Evolutionary conservation across 1,140 invertebrate species (phyloP), one percentile per base, ranked within the genome.

Genomic region (Bacillus rossius): DNA sequence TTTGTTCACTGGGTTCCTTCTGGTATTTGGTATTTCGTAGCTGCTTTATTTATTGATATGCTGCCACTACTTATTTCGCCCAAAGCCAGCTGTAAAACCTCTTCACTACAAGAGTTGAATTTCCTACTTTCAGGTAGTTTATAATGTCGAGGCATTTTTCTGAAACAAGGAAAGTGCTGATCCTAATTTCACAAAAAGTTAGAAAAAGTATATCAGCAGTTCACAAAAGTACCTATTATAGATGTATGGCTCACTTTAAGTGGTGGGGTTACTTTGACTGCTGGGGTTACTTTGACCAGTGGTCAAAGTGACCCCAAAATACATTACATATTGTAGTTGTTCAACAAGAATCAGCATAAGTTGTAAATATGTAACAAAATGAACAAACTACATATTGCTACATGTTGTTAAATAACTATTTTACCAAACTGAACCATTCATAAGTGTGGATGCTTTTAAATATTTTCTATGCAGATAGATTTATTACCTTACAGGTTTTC

Each of bases 381-480:
- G 38, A 58, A 38, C 37, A 47, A 58, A 19, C 51, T 34, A 34
- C 38, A 34, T 37, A 51, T 52, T 53, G 22, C 8, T 58, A 49
- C 45, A 34, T 34, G 49, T 58, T 58, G 56, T 58, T 58, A 58
- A 49, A 38, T 58, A 51, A 58, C 51, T 29, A 51, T 51, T 58
- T 20, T 40, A 23, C 22, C 34, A 34, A 25, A n/a, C 19, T 34
- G 29, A 26, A 16, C 17, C 10, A 17, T 19, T 22, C 37, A 37
- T 7, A 52, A 58, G 19, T 34, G 47, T 25, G 51, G 16, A 58
- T 34, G 40, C 43, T 22, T 47, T n/a, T 14, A 23, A 10, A 34
- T n/a, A 23, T 49, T 2, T 14, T 58, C 19, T 53, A 29, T 51
- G 51, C 10, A 40, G 45, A 51, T 58, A 45, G 45, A 26, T 58